Evolutionary conservation across 2,888 invertebrate genomes (phyloP).

Genomic region (Campoletis raptor): DNA sequence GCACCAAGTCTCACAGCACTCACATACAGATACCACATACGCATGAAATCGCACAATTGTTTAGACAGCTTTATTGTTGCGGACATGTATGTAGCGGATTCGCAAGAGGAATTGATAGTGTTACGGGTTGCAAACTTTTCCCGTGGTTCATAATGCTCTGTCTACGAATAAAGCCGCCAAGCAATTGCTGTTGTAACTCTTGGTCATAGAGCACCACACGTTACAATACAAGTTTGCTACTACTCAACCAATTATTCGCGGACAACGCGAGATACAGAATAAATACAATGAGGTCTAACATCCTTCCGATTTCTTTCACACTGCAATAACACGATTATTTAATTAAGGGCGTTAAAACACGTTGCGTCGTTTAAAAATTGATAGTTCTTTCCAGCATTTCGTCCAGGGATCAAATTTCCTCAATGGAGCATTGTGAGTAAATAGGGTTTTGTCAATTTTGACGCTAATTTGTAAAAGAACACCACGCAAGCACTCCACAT

Average conservation of each 20-base stretch:
- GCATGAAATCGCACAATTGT: conserved; percentile 38
- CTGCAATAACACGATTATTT: background rate
- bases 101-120: conserved; percentile 31
- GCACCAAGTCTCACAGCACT: background rate
- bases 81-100: conserved; percentile 4
- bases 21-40: background rate
- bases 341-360: background rate
- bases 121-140: conserved; percentile 32
- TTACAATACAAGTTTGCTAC: background rate
- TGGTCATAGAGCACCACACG: background rate
- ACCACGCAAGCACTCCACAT: background rate
- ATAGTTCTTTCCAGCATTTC: background rate
- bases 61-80: conserved; percentile 22
- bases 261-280: background rate
- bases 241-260: background rate
- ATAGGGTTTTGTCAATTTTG: background rate
- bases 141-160: conserved; percentile 40
- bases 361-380: background rate
- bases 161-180: conserved; percentile 28
- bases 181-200: conserved; percentile 47
- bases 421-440: background rate
- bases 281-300: background rate
- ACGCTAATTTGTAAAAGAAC: background rate
- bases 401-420: background rate
- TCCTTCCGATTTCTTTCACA: background rate